These are phyloP conservation scores for Congeria kusceri DNA, from an alignment of 2,888 invertebrate genomes.

Conservation along the genomic window DNA sequence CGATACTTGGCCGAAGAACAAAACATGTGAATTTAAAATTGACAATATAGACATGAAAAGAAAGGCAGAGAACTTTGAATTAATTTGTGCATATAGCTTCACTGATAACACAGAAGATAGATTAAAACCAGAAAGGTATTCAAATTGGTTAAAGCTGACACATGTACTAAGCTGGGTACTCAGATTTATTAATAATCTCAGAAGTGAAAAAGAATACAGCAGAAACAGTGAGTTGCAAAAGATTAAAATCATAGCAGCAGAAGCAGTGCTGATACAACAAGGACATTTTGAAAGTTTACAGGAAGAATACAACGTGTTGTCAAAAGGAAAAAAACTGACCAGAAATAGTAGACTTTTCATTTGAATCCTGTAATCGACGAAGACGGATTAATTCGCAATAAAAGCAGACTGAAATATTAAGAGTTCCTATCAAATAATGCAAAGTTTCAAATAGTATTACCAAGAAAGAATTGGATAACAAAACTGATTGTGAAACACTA, in stretches of 20 bases:
- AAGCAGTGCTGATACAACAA: not conserved
- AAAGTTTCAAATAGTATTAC: not conserved
- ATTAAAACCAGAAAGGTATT: not conserved
- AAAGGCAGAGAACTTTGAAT: not conserved
- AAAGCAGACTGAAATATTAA: not conserved
- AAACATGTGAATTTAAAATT: too few relatives aligned
- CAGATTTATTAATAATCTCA: not conserved
- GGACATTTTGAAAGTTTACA: too few relatives aligned
- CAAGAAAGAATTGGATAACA: not conserved
- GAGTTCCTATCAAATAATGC: not conserved
- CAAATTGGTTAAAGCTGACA: constrained; percentile 5
- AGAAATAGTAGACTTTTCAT: not conserved
- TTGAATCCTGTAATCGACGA: not conserved
- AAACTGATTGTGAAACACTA: not conserved
- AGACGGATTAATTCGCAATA: not conserved
- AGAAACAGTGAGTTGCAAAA: not conserved
- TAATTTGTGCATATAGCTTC: not conserved
- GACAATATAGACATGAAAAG: too few relatives aligned
- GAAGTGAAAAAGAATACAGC: not conserved
- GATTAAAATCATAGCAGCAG: not conserved
- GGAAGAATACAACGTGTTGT: too few relatives aligned
- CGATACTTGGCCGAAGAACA: too few relatives aligned
- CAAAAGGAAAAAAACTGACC: not conserved
- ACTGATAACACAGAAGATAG: not conserved
- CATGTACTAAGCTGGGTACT: not conserved